Conservation (phyloP, 1,140 invertebrate genomes). For the Aphis gossypii region DNA sequence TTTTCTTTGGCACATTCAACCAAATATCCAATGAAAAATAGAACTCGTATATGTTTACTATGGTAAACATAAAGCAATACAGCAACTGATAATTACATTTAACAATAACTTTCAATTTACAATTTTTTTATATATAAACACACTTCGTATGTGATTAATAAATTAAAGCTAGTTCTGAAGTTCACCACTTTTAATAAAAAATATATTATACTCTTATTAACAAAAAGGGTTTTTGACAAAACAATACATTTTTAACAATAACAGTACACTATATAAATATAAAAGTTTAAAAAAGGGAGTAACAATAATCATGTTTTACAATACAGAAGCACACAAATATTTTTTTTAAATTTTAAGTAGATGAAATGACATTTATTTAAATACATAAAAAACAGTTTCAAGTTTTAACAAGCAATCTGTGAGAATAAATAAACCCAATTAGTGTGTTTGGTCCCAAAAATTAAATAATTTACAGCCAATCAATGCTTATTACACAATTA, state of each 20-base stretch:
- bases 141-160: neutral
- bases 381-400: neutral
- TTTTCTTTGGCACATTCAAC: neutral
- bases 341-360: slow-evolving; percentile 5
- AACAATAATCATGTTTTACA: neutral
- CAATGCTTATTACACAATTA: slow-evolving; percentile 65
- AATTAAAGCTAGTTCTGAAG: neutral
- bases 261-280: neutral
- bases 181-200: neutral
- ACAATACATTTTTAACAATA: slow-evolving; percentile 24
- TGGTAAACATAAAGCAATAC: neutral
- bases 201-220: slow-evolving; percentile 20
- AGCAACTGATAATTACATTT: neutral
- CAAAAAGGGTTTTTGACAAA: neutral
- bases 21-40: neutral
- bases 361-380: neutral
- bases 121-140: neutral
- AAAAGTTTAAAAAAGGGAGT: neutral
- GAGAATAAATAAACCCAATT: neutral
- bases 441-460: slow-evolving; percentile 43
- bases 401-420: neutral
- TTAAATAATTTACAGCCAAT: slow-evolving; percentile 12
- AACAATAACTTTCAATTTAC: neutral
- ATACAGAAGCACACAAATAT: neutral
- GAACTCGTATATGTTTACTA: neutral